Evolutionary conservation across 1,140 invertebrate genomes (phyloP).

Genomic region (Trachymyrmex cornetzi): DNA sequence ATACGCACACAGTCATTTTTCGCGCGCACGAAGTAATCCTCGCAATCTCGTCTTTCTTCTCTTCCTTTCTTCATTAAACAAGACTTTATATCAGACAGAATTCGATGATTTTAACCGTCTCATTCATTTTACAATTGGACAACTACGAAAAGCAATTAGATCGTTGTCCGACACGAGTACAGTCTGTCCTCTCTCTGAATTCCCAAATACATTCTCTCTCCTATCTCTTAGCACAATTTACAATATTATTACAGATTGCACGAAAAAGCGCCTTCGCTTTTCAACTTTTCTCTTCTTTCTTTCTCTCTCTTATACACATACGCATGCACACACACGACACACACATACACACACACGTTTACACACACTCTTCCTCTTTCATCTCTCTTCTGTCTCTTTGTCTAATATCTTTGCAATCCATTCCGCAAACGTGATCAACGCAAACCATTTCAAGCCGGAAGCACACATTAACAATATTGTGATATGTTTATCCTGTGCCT

Average conservation of each 20-base stretch:
- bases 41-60: not conserved
- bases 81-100: constrained; percentile 61
- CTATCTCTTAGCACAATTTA: constrained; percentile 66
- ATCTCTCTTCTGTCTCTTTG: not conserved
- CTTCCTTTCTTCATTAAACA: constrained; percentile 12
- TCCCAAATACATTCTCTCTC: constrained; percentile 28
- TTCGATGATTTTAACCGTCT: constrained; percentile 50
- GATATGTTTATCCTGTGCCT: constrained; percentile 78
- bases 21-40: not conserved
- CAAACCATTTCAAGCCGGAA: constrained; percentile 78
- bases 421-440: constrained; percentile 78
- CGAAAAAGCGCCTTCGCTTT: constrained; percentile 70
- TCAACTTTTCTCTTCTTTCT: not conserved
- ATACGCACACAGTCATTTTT: constrained; percentile 5
- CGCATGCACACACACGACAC: not conserved
- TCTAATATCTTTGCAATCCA: constrained; percentile 66
- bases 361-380: not conserved
- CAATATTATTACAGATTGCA: constrained; percentile 80
- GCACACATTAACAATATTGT: constrained; percentile 76
- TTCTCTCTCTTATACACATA: not conserved
- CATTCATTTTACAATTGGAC: constrained; percentile 50
- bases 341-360: not conserved
- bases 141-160: constrained; percentile 48
- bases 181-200: constrained; percentile 58
- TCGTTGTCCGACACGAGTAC: constrained; percentile 63